Evolutionary conservation across 2,797 vertebrate species (phyloP).

Genomic region (Amblyopsis hoosieri): DNA sequence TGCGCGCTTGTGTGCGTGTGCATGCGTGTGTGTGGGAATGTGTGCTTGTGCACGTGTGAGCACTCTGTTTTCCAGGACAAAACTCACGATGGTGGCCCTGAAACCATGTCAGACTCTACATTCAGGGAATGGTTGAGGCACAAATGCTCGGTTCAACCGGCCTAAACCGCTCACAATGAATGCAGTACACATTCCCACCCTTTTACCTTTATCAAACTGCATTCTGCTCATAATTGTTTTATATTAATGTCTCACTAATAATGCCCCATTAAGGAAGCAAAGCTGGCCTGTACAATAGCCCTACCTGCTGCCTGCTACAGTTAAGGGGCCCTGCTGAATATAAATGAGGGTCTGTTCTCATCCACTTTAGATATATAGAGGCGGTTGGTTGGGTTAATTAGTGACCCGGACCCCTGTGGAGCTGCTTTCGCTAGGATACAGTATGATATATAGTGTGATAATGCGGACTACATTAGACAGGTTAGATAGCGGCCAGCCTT

Average conservation of each 20-base stretch:
- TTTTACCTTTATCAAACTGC: conserved; percentile 50
- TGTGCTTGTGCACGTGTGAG: conserved; percentile 2
- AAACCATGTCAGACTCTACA: no score
- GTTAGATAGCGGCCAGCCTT: conserved; percentile 22
- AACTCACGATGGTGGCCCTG: neutral
- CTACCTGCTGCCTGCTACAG: conserved; percentile 46
- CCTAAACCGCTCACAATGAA: conserved; percentile 22
- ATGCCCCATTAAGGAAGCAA: conserved; percentile 56
- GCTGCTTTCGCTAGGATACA: conserved; percentile 32
- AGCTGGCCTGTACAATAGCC: conserved; percentile 42
- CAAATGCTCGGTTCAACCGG: no score
- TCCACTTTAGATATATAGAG: conserved; percentile 40
- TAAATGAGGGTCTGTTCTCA: conserved; percentile 49
- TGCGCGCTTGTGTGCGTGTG: no score
- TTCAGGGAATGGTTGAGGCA: neutral
- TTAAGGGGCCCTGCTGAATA: conserved; percentile 52
- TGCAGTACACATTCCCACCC: conserved; percentile 21
- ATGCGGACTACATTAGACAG: conserved; percentile 17
- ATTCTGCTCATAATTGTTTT: conserved; percentile 64
- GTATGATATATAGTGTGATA: conserved; percentile 45
- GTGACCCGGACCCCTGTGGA: conserved; percentile 45
- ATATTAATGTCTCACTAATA: conserved; percentile 58
- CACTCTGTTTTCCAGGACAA: neutral
- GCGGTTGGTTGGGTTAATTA: conserved; percentile 65
- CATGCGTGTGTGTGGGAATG: conserved; percentile 1